phyloP scores from a whole-genome alignment of 2,888 invertebrate genomes.

The Marasmarcha lunaedactyla region DNA sequence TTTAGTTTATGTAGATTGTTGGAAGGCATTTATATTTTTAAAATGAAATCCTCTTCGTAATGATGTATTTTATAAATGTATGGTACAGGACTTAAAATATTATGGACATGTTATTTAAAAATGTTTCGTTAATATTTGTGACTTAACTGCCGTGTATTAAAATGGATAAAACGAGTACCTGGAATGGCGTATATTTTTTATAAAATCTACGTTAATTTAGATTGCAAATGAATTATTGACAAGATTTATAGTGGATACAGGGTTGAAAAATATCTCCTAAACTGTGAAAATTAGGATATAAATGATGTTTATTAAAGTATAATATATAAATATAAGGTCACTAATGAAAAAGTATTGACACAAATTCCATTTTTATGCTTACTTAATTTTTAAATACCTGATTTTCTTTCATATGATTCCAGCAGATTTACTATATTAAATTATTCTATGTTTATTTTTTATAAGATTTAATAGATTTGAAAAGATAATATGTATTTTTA shows the following conservation, averaged over 20 bases:
- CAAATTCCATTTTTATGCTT: slow-evolving; percentile 53
- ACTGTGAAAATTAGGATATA: slow-evolving; percentile 54
- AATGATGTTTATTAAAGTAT: slow-evolving; percentile 55
- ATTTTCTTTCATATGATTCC: slow-evolving; percentile 26
- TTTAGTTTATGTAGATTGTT: slow-evolving; percentile 13
- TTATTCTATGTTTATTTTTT: slow-evolving; percentile 35
- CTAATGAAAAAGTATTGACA: slow-evolving; percentile 21
- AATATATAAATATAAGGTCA: background rate
- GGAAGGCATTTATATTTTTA: slow-evolving; percentile 17
- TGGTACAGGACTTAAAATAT: no score
- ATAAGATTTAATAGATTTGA: slow-evolving; percentile 36
- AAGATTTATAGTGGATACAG: slow-evolving; percentile 68
- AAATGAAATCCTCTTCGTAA: slow-evolving; percentile 9
- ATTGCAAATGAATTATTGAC: slow-evolving; percentile 43
- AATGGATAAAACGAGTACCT: slow-evolving; percentile 7
- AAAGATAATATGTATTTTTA: slow-evolving; percentile 19
- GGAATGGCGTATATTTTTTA: slow-evolving; percentile 5
- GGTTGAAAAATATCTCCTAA: slow-evolving; percentile 69
- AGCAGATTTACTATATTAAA: slow-evolving; percentile 30
- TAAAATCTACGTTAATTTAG: slow-evolving; percentile 31
- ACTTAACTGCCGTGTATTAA: no score
- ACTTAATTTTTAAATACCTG: slow-evolving; percentile 30
- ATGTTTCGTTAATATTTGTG: no score
- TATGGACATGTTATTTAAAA: slow-evolving; percentile 10
- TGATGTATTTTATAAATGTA: slow-evolving; percentile 8